These are phyloP conservation scores for Aphelenchoides bicaudatus DNA, from an alignment of 2,888 invertebrate species.

Conservation along the genomic window DNA sequence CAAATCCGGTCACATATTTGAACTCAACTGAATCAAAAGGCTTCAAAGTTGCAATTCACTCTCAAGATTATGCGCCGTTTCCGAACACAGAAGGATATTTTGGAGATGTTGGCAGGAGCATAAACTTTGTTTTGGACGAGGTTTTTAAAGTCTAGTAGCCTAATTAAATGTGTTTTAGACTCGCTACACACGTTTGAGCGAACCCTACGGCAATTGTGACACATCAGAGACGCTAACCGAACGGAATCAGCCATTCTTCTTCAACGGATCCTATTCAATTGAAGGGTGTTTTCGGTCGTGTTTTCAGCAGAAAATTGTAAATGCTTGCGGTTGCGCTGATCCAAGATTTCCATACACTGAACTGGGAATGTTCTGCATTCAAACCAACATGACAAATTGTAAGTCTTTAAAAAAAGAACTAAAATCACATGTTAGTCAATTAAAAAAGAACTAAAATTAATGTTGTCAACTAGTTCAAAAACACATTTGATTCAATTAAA, in stretches of 20 bases:
- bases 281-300: constrained; percentile 25
- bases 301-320: constrained; percentile 15
- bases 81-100: constrained; percentile 23
- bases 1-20: constrained; percentile 7
- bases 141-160: not conserved
- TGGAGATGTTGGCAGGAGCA: constrained; percentile 1
- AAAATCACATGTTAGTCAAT: not conserved
- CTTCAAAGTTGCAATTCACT: constrained; percentile 18
- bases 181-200: constrained; percentile 13
- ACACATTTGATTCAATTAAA: no score
- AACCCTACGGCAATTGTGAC: constrained; percentile 17
- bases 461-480: no score
- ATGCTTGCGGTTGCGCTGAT: constrained; percentile 17
- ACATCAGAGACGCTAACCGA: constrained; percentile 12
- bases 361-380: not conserved
- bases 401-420: not conserved
- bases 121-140: not conserved
- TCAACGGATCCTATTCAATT: constrained; percentile 22
- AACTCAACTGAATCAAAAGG: not conserved
- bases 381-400: not conserved
- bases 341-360: constrained; percentile 16
- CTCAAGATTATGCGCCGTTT: constrained; percentile 15
- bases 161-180: constrained; percentile 14
- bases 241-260: constrained; percentile 17
- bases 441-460: no score